These are phyloP conservation scores for Sander vitreus DNA, from an alignment of 2,113 vertebrate genomes.

Conservation along the genomic window DNA sequence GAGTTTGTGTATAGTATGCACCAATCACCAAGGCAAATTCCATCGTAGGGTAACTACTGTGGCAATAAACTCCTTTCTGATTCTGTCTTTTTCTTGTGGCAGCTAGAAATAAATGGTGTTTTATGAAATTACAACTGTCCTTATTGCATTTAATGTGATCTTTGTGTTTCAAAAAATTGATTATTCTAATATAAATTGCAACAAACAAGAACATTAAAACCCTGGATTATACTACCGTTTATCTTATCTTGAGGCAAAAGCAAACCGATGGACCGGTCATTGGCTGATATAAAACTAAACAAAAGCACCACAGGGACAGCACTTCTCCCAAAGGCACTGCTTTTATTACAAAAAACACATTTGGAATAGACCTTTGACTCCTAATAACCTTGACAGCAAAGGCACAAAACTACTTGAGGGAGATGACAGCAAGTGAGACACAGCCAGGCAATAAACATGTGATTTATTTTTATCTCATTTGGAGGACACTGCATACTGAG, in stretches of 20 bases:
- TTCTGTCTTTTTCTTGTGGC: neutral
- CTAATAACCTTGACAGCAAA: constrained; percentile 27
- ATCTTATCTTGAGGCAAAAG: constrained; percentile 13
- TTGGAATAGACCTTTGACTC: constrained; percentile 36
- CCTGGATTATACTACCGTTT: neutral
- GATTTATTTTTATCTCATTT: constrained; percentile 77
- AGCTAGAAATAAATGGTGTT: neutral
- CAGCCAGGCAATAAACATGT: constrained; percentile 67
- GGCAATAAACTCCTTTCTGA: too few species aligned
- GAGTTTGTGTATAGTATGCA: too few species aligned
- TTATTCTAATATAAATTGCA: neutral
- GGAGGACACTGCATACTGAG: constrained; percentile 67
- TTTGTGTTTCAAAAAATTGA: neutral
- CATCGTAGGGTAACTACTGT: too few species aligned
- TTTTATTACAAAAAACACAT: constrained; percentile 44
- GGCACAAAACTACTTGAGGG: constrained; percentile 6
- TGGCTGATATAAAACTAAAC: constrained; percentile 25
- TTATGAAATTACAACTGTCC: neutral
- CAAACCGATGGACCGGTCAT: constrained; percentile 14
- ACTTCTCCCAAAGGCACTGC: constrained; percentile 9
- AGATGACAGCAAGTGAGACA: constrained; percentile 4
- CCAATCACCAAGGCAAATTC: too few species aligned
- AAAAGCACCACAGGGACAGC: neutral
- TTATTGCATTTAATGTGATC: neutral
- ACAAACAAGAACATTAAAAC: neutral